Base-by-base conservation (phyloP, 2,113 vertebrate genomes). In the Poeciliopsis retropinna region DNA sequence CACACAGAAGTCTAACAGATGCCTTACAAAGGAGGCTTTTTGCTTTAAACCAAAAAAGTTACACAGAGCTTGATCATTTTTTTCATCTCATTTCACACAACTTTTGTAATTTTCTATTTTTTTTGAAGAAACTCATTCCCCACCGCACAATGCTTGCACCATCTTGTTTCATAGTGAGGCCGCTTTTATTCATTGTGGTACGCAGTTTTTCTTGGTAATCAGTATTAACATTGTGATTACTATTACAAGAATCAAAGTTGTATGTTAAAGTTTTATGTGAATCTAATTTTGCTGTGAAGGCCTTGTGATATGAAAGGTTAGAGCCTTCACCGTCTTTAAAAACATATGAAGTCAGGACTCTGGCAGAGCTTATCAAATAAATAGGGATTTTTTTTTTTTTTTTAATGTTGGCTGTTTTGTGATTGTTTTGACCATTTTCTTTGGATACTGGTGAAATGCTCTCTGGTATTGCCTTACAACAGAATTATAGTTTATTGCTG, bases 1-100 rank as follows among this genome's bases (percentile, higher is more conserved):
- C 34, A 76, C 63, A 61, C 47, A 68, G 37, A 68, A 28, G 76
- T 72, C 10, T 78, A 72, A 70, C 34, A 44, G 64, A 72, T 41
- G 64, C 81, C 71, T 78, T 39, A 67, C 5, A 19, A 25, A 54
- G 5, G 51, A 57, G 22, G 51, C 51, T 9, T n/a, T 57, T 17
- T n/a, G 19, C 51, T 57, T n/a, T 9, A 57, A 57, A 57, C 51
- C 51, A 57, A n/a, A 11, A 57, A 22, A n/a, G 51, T 57, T 57
- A 10, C 25, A 57, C 8, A 57, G 51, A 2, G 51, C 25, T n/a
- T 9, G 22, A 57, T 57, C 25, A 25, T 25, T 9, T 57, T 54
- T 57, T 25, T 37, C 10, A 12, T 37, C 2, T 57, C 25, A 25
- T 57, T 57, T 57, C 25, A 25, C 51, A 25, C 3, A 25, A 57